A percentile compares a stretch with the other conserved stretches of the same genome.
These are phyloP conservation scores for Loriculus beryllinus DNA, from an alignment of 2,797 vertebrate genomes.

Conservation along the genomic window DNA sequence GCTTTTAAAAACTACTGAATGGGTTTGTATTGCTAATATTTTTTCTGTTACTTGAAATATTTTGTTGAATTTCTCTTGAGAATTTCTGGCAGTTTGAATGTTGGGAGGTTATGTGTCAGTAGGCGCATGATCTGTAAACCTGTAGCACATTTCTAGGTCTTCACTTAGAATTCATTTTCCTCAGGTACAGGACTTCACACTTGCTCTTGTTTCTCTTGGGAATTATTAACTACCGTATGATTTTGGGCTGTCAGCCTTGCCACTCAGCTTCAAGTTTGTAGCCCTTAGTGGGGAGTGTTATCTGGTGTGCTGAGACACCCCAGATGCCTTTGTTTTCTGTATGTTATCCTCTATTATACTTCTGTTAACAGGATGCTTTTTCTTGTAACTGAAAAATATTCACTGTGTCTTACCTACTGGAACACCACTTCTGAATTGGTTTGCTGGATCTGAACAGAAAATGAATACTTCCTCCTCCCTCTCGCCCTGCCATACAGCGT, in stretches of 20 bases:
- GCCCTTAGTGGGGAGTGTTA: not conserved
- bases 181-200: too few species aligned
- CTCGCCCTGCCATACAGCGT: not conserved
- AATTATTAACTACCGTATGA: not conserved
- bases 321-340: not conserved
- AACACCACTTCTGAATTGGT: not conserved
- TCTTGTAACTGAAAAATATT: not conserved
- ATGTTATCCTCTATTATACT: rapidly evolving
- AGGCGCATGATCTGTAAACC: rapidly evolving
- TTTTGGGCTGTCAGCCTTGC: not conserved
- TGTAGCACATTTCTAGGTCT: not conserved
- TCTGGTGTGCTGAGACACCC: not conserved
- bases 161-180: not conserved
- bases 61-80: not conserved
- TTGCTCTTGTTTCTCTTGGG: not conserved
- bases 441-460: not conserved
- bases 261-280: not conserved
- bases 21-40: not conserved
- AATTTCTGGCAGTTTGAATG: not conserved
- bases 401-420: not conserved
- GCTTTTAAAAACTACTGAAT: not conserved
- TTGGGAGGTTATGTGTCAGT: not conserved
- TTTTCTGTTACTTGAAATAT: not conserved
- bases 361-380: not conserved
- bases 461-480: not conserved